A percentile compares a stretch with the other conserved stretches of the same genome.
phyloP scores from a whole-genome alignment of 2,113 vertebrate species.

The Shinisaurus crocodilurus region DNA sequence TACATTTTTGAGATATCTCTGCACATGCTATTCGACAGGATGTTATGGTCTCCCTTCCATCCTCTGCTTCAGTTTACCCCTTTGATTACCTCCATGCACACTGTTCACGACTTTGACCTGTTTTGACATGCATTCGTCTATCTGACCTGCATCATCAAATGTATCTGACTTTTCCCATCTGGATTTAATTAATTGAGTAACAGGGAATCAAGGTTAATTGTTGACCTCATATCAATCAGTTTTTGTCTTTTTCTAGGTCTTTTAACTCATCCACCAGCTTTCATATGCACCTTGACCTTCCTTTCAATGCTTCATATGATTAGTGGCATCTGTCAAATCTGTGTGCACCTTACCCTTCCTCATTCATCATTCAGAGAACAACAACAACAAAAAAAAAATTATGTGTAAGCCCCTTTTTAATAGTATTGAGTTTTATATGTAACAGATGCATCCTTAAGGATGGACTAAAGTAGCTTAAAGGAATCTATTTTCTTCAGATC shows the following conservation, averaged over 20 bases:
- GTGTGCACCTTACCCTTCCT: neutral
- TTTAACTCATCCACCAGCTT: neutral
- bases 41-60: neutral
- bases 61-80: neutral
- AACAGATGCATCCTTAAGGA: neutral
- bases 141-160: neutral
- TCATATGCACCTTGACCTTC: conserved; percentile 1
- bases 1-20: neutral
- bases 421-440: neutral
- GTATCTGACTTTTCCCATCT: neutral
- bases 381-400: neutral
- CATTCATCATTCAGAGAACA: neutral
- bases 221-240: conserved; percentile 14
- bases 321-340: neutral
- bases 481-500: neutral
- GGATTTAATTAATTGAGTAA: conserved; percentile 12
- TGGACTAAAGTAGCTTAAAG: neutral
- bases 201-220: conserved; percentile 20
- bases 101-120: neutral
- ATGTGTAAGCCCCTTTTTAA: neutral
- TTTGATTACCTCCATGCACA: neutral
- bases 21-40: neutral
- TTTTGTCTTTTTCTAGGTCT: neutral
- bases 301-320: neutral
- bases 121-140: conserved; percentile 1